These are phyloP conservation scores for Araneus ventricosus DNA, from an alignment of 1,140 invertebrate species.

Conservation along the genomic window DNA sequence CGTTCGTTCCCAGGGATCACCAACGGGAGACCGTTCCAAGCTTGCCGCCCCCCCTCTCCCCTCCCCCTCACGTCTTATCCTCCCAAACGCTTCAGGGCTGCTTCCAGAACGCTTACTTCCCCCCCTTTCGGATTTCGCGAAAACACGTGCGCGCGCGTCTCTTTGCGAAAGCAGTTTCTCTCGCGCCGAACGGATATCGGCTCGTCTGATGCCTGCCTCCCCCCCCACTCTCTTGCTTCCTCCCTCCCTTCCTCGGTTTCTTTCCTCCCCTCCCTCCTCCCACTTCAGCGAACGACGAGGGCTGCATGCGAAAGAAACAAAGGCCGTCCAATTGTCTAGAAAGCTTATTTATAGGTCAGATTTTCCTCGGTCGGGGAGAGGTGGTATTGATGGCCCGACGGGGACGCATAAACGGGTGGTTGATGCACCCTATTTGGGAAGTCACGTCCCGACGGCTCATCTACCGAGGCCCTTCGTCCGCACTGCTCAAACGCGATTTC, in stretches of 20 bases:
- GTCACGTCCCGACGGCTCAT: too few relatives aligned
- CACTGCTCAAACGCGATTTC: too few relatives aligned
- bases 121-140: conserved; percentile 68
- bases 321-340: conserved; percentile 73
- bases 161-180: conserved; percentile 63
- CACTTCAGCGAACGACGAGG: conserved; percentile 45
- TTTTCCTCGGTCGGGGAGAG: not conserved
- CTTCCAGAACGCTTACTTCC: not conserved
- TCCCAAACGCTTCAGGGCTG: conserved; percentile 46
- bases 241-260: not conserved
- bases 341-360: conserved; percentile 74
- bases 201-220: conserved; percentile 56
- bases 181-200: conserved; percentile 74
- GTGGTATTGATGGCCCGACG: not conserved
- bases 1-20: conserved; percentile 73
- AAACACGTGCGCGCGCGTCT: conserved; percentile 72
- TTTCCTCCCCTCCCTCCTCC: not conserved
- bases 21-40: conserved; percentile 69
- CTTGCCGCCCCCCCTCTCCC: not conserved
- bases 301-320: conserved; percentile 73
- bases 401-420: not conserved
- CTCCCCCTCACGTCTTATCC: conserved; percentile 55
- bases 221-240: not conserved
- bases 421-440: too few relatives aligned
- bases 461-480: too few relatives aligned